Evolutionary conservation across 2,113 vertebrate genomes (phyloP).

Genomic region (Dinomys branickii): DNA sequence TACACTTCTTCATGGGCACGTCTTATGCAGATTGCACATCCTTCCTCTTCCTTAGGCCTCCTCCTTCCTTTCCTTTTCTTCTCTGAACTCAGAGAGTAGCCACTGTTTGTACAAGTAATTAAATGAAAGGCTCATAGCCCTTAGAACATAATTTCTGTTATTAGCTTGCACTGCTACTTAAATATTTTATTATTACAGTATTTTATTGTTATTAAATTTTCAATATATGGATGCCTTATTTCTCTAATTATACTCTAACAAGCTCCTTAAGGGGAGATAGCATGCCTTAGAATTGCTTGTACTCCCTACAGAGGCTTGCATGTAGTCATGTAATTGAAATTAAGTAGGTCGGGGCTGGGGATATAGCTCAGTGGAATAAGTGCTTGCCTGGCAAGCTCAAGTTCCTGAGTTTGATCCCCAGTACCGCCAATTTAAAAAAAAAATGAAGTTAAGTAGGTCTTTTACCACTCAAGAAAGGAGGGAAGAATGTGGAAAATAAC

Average conservation of each 20-base stretch:
- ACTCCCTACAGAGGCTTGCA: neutral
- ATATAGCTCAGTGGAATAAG: too few relatives aligned
- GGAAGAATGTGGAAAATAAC: neutral
- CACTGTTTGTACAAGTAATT: neutral
- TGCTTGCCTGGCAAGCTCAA: too few relatives aligned
- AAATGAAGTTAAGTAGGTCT: neutral
- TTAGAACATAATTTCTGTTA: constrained; percentile 35
- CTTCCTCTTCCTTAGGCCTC: neutral
- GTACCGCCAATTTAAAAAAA: too few relatives aligned
- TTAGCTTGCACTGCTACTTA: constrained; percentile 40
- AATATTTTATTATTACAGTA: constrained; percentile 59
- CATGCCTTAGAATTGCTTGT: constrained; percentile 33
- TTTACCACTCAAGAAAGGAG: neutral
- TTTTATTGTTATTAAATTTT: constrained; percentile 66
- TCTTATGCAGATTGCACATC: neutral
- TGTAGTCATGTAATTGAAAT: constrained; percentile 14
- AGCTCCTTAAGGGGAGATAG: constrained; percentile 44
- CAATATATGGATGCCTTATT: constrained; percentile 39
- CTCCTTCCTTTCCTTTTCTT: neutral
- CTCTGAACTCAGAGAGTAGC: neutral
- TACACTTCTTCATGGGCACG: neutral
- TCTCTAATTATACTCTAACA: constrained; percentile 52
- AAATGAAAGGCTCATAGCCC: neutral
- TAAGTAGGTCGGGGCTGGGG: too few relatives aligned
- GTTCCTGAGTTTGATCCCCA: too few relatives aligned